These are phyloP conservation scores for roundworm (Caenorhabditis elegans) DNA, from an alignment of 1,140 invertebrate species.

Conservation along the genomic window WBcel235 BX284605.5:19216001-19216500, in stretches of 20 bases:
- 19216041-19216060: too few species aligned
- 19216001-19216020: too few species aligned
- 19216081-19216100: background rate
- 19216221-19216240: background rate
- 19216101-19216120: background rate
- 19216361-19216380: background rate
- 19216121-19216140: background rate
- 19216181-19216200: background rate
- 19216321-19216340: slow-evolving; percentile 4
- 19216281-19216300: background rate
- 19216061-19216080: background rate
- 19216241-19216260: background rate
- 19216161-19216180: background rate
- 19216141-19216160: background rate
- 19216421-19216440: background rate
- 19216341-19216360: background rate
- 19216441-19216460: background rate
- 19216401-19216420: background rate
- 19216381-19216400: background rate
- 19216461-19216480: background rate
- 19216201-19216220: background rate
- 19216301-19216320: background rate
- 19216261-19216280: background rate
- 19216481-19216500: background rate
- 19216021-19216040: too few species aligned